Percentiles rank a stretch among this genome's conserved stretches.
Conservation (phyloP, 2,888 invertebrate species). For the Dynastes hyllus region DNA sequence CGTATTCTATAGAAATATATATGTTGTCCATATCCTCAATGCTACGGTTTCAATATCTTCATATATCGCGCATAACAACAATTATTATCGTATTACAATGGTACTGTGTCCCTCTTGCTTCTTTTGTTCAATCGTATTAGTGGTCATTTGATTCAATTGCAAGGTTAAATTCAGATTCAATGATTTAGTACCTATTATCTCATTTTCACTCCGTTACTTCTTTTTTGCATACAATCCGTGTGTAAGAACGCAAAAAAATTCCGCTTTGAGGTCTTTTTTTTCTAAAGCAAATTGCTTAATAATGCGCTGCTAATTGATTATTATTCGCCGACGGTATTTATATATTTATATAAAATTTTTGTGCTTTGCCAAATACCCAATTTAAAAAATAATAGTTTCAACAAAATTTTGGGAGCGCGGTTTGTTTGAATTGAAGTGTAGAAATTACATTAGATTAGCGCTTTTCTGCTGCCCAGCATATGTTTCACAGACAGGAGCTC, state of each 20-base stretch:
- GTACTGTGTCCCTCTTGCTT: slow-evolving; percentile 25
- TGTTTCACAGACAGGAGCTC: background rate
- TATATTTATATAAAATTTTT: background rate
- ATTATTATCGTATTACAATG: slow-evolving; percentile 15
- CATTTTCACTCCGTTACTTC: background rate
- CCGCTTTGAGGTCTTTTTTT: background rate
- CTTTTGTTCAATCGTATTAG: slow-evolving; percentile 12
- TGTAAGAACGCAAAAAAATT: slow-evolving; percentile 5
- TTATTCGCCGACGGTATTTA: background rate
- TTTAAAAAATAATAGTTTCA: slow-evolving; percentile 8
- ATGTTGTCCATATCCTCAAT: background rate
- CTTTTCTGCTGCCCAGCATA: background rate
- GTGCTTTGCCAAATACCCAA: slow-evolving; percentile 1
- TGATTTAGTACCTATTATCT: background rate
- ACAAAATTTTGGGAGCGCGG: no score
- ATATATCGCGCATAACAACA: background rate
- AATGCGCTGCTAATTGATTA: background rate
- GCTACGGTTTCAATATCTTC: background rate
- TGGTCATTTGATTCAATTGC: slow-evolving; percentile 14
- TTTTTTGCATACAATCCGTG: slow-evolving; percentile 2
- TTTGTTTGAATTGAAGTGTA: background rate
- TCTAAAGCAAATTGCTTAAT: slow-evolving; percentile 1
- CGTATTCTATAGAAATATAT: background rate
- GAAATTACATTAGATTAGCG: background rate
- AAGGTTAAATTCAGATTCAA: slow-evolving; percentile 24